Evolutionary conservation across 2,888 invertebrate genomes (phyloP).

Genomic region (Ischnus inquisitorius): DNA sequence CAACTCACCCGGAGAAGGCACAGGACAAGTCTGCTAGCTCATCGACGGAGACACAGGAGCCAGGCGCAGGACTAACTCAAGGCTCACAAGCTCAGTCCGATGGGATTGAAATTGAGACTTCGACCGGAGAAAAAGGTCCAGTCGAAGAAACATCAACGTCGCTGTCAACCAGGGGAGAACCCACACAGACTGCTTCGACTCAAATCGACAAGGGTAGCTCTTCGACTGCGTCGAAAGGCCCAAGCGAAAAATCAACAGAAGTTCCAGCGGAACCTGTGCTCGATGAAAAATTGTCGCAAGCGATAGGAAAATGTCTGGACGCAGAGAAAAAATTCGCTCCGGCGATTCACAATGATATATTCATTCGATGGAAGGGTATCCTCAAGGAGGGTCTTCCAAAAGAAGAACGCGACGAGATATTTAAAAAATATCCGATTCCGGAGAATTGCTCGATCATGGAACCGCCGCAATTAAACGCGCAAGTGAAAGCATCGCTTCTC

Average conservation of each 20-base stretch:
- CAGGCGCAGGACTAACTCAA: too few relatives aligned
- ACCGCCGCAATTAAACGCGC: constrained; percentile 59
- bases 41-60: too few relatives aligned
- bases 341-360: constrained; percentile 53
- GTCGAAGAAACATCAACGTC: background rate
- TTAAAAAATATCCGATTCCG: constrained; percentile 53
- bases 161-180: too few relatives aligned
- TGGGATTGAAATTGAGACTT: too few relatives aligned
- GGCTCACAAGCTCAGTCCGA: too few relatives aligned
- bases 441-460: constrained; percentile 61
- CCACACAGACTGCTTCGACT: background rate
- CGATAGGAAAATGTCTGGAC: constrained; percentile 47
- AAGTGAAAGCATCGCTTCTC: constrained; percentile 53
- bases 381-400: constrained; percentile 53
- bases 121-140: background rate
- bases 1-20: background rate
- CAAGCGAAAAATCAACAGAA: background rate
- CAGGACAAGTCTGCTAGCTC: too few relatives aligned
- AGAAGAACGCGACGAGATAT: constrained; percentile 46
- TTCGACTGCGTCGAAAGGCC: background rate
- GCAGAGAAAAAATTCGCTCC: constrained; percentile 35
- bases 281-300: constrained; percentile 51
- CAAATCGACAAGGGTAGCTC: background rate
- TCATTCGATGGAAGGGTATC: constrained; percentile 49
- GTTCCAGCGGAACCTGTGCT: constrained; percentile 15